These are phyloP conservation scores for Pycnomerus fuliginosus DNA, from an alignment of 2,888 invertebrate species.

Conservation along the genomic window DNA sequence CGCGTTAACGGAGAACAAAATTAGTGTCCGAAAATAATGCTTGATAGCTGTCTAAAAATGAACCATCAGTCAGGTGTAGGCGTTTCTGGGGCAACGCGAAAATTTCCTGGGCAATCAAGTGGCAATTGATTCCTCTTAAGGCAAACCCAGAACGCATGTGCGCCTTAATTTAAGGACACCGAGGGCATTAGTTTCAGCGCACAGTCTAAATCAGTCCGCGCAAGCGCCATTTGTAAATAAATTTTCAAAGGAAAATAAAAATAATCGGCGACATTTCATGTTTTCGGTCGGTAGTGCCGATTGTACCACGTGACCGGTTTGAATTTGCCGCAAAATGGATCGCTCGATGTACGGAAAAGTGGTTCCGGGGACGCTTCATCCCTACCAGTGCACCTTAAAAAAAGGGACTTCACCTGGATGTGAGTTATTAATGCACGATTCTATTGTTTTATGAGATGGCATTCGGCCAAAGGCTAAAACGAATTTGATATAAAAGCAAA, in stretches of 20 bases:
- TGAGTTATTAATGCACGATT: too few species aligned
- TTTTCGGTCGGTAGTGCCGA: slow-evolving; percentile 14
- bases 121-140: too few species aligned
- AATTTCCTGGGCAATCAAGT: neutral
- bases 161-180: slow-evolving; percentile 1
- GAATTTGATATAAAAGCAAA: slow-evolving; percentile 9
- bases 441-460: too few species aligned
- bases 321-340: slow-evolving; percentile 62
- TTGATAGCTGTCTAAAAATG: slow-evolving; percentile 13
- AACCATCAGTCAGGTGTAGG: neutral
- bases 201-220: slow-evolving; percentile 41
- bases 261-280: slow-evolving; percentile 21
- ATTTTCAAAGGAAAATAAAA: slow-evolving; percentile 21
- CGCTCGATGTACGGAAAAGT: slow-evolving; percentile 89
- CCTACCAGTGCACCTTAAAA: slow-evolving; percentile 80
- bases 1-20: neutral
- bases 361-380: slow-evolving; percentile 80
- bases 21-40: slow-evolving; percentile 11
- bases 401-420: slow-evolving; percentile 84
- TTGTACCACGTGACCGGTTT: slow-evolving; percentile 12
- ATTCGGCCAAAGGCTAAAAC: slow-evolving; percentile 20
- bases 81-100: neutral
- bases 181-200: slow-evolving; percentile 5
- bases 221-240: slow-evolving; percentile 35
- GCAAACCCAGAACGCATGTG: too few species aligned